phyloP scores from a whole-genome alignment of 2,113 vertebrate species.

The Phyllostomus discolor region DNA sequence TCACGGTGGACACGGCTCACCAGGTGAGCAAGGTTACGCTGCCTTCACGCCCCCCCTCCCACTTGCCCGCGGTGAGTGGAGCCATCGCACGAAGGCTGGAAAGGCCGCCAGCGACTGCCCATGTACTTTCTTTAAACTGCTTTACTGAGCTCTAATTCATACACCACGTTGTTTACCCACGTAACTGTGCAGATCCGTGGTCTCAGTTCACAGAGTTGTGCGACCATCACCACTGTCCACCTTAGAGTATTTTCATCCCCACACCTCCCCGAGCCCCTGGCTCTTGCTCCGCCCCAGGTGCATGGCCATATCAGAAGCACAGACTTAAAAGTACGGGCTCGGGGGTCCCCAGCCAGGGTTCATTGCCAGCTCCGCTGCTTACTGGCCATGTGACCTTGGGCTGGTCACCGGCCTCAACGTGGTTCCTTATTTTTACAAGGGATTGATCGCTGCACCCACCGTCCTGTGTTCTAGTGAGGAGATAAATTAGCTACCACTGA shows the following conservation, averaged over 20 bases:
- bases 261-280: not conserved
- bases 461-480: not conserved
- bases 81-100: not conserved
- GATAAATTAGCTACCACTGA: not conserved
- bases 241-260: not conserved
- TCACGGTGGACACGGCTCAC: rapidly evolving
- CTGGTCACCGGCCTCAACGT: not conserved
- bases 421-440: not conserved
- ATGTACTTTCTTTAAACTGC: not conserved
- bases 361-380: not conserved
- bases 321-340: not conserved
- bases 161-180: rapidly evolving
- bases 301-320: rapidly evolving
- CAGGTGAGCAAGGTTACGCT: not conserved
- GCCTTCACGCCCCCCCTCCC: not conserved
- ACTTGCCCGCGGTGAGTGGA: not conserved
- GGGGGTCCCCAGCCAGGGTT: not conserved
- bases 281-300: not conserved
- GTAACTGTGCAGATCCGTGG: not conserved
- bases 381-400: not conserved
- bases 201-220: not conserved
- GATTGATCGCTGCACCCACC: not conserved
- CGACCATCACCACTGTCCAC: not conserved
- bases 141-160: not conserved
- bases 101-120: not conserved